Conservation (phyloP, 2,888 invertebrate genomes). For the Drosophila demipolita region DNA sequence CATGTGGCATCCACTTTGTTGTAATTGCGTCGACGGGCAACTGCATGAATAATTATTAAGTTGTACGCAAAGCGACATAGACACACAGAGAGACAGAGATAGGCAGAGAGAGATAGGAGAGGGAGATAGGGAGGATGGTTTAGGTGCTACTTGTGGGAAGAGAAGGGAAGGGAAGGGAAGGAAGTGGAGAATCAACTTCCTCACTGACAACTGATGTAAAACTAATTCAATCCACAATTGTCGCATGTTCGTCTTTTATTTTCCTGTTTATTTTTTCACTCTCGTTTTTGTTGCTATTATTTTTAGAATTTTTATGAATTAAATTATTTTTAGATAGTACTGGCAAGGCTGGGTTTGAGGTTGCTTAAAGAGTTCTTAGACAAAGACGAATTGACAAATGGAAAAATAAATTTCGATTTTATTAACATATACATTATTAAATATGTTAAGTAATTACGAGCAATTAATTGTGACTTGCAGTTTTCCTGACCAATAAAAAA, state of each 20-base stretch:
- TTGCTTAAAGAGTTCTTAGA: neutral
- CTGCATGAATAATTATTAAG: constrained; percentile 82
- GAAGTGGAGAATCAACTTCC: constrained; percentile 33
- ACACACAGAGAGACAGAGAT: neutral
- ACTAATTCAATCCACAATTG: constrained; percentile 35
- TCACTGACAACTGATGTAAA: constrained; percentile 11
- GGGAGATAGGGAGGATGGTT: neutral
- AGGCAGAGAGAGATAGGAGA: neutral
- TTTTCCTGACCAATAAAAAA: neutral
- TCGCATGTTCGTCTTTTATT: constrained; percentile 27
- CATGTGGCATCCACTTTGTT: constrained; percentile 80
- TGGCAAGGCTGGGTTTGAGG: constrained; percentile 12
- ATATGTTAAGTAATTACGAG: neutral
- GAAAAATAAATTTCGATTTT: neutral
- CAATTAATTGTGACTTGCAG: neutral
- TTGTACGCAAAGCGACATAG: constrained; percentile 41
- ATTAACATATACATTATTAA: neutral
- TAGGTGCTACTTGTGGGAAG: neutral
- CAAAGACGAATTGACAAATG: neutral
- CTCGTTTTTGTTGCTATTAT: constrained; percentile 23
- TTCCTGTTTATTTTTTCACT: constrained; percentile 24
- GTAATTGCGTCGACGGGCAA: constrained; percentile 71
- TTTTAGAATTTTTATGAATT: constrained; percentile 58
- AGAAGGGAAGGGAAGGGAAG: constrained; percentile 13
- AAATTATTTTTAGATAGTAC: constrained; percentile 43